Percentiles rank a stretch among this genome's conserved stretches.
phyloP scores from a whole-genome alignment of 2,797 vertebrate species.

The Cossypha niveicapilla region DNA sequence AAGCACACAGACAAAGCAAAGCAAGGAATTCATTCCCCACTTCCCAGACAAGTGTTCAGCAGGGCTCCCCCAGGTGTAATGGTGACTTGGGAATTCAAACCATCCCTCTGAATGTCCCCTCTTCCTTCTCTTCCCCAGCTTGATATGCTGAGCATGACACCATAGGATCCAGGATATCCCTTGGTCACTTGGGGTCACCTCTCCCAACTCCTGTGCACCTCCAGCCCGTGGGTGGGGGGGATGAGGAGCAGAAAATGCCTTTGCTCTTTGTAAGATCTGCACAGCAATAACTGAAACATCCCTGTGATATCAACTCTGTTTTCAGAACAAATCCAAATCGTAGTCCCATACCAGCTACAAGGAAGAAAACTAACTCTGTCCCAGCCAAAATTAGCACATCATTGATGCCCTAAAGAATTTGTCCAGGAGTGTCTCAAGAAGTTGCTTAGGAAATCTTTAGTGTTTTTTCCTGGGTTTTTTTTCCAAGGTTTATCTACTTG shows the following conservation, averaged over 20 bases:
- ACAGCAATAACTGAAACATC: neutral
- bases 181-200: neutral
- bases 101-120: neutral
- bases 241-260: neutral
- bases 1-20: neutral
- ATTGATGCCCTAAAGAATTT: neutral
- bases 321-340: neutral
- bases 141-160: neutral
- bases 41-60: neutral
- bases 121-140: neutral
- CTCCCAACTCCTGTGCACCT: neutral
- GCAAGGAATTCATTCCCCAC: neutral
- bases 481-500: neutral
- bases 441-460: neutral
- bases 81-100: neutral
- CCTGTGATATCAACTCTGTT: neutral
- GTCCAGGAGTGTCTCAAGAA: neutral
- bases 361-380: neutral
- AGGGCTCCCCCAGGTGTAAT: neutral
- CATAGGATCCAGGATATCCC: too few species aligned
- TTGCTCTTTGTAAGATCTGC: neutral
- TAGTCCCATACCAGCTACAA: neutral
- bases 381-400: neutral
- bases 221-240: fast-evolving
- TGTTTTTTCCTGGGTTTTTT: neutral